phyloP scores from a whole-genome alignment of 2,888 invertebrate species.

The Chorisops tibialis region DNA sequence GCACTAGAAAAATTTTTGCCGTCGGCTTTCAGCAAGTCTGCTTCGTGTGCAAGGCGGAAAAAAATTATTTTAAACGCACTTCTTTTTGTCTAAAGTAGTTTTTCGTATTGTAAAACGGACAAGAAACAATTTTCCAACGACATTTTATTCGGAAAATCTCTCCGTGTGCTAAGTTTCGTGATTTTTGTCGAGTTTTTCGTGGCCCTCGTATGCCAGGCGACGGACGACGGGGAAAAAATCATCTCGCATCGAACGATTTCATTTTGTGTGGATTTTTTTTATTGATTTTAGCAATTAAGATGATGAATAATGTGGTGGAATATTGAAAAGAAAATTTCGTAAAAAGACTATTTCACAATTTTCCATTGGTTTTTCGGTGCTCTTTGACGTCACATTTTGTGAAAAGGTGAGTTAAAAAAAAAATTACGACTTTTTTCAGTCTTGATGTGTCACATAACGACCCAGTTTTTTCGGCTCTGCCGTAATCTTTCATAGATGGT shows the following conservation, averaged over 20 bases:
- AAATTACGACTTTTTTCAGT: too few species aligned
- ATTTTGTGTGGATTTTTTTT: slow-evolving; percentile 18
- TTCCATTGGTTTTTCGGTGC: not conserved
- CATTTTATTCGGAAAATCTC: too few species aligned
- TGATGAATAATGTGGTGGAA: slow-evolving; percentile 26
- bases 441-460: not conserved
- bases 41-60: not conserved
- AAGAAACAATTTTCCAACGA: too few species aligned
- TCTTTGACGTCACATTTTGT: not conserved
- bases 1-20: slow-evolving; percentile 20
- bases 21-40: slow-evolving; percentile 6
- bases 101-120: too few species aligned
- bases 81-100: too few species aligned
- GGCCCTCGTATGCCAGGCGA: not conserved
- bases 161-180: too few species aligned
- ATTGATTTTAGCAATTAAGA: slow-evolving; percentile 31
- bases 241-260: slow-evolving; percentile 15
- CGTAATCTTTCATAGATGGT: too few species aligned
- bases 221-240: slow-evolving; percentile 6
- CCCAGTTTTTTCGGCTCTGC: not conserved
- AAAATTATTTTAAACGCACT: not conserved
- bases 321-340: not conserved
- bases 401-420: not conserved
- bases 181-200: too few species aligned
- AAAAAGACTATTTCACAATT: not conserved